Conservation (phyloP, 2,888 invertebrate genomes). For the Hirtodrosophila histrioides region DNA sequence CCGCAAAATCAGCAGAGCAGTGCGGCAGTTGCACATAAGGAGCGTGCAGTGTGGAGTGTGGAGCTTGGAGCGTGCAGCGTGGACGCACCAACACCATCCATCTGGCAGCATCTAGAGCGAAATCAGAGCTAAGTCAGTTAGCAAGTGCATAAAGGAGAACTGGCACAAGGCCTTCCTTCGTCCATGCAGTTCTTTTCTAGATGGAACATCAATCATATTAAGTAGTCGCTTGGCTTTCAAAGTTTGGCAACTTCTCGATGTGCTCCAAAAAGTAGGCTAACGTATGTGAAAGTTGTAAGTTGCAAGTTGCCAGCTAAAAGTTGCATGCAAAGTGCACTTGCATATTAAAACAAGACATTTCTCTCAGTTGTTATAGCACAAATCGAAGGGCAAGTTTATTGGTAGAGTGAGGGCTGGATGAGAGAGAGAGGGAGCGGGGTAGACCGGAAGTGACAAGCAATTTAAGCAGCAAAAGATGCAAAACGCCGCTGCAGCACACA, state of each 20-base stretch:
- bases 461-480: conserved; percentile 45
- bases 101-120: conserved; percentile 47
- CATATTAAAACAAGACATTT: conserved; percentile 12
- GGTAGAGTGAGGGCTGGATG: background rate
- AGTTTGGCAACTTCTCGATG: conserved; percentile 29
- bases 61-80: conserved; percentile 10
- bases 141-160: conserved; percentile 46
- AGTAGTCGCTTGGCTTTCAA: conserved; percentile 28
- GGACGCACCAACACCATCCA: conserved; percentile 41
- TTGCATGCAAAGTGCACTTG: conserved; percentile 27
- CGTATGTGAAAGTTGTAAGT: conserved; percentile 11
- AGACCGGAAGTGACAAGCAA: conserved; percentile 64
- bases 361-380: conserved; percentile 3
- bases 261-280: conserved; percentile 19
- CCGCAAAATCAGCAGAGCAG: conserved; percentile 10
- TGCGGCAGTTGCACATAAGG: conserved; percentile 6
- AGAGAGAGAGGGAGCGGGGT: background rate
- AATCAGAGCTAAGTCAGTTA: conserved; percentile 45
- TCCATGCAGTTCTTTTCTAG: background rate
- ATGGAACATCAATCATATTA: conserved; percentile 55
- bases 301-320: conserved; percentile 17
- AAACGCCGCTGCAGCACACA: background rate
- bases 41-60: background rate
- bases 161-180: conserved; percentile 39
- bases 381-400: conserved; percentile 43